A percentile compares a stretch with the other conserved stretches of the same genome.
Evolutionary conservation across 2,797 vertebrate genomes (phyloP).

Genomic region (Capromys pilorides): DNA sequence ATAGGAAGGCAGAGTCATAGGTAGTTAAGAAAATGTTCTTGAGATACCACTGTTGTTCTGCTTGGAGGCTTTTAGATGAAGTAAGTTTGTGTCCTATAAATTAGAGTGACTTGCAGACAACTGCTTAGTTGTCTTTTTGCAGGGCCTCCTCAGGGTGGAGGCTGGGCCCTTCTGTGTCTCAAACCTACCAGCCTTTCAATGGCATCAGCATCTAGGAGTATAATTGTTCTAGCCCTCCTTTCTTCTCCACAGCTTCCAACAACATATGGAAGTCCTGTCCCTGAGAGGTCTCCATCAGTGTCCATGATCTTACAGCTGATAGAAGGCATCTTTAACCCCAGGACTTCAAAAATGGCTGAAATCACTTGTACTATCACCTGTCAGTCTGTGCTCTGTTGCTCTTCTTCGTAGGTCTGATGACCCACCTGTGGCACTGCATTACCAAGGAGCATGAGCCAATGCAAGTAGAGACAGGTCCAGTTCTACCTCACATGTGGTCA

Average conservation of each 20-base stretch:
- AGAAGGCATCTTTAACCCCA: conserved; percentile 63
- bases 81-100: neutral
- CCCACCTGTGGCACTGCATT: neutral
- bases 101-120: neutral
- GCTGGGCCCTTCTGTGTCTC: neutral
- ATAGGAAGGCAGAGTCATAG: no score
- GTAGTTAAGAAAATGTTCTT: neutral
- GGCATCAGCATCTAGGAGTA: neutral
- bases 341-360: neutral
- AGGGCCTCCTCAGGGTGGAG: fast-evolving
- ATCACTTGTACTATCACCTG: neutral
- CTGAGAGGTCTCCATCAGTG: conserved; percentile 49
- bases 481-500: conserved; percentile 26
- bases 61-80: neutral
- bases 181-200: neutral
- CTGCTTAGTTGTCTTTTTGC: neutral
- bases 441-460: neutral
- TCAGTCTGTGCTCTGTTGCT: neutral
- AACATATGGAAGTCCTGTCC: conserved; percentile 74
- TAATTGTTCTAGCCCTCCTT: conserved; percentile 55
- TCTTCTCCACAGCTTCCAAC: conserved; percentile 65
- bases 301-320: conserved; percentile 47
- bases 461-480: neutral
- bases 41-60: neutral
- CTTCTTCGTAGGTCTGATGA: conserved; percentile 40